These are phyloP conservation scores for Anoura caudifer DNA, from an alignment of 2,113 vertebrate genomes.

Conservation along the genomic window DNA sequence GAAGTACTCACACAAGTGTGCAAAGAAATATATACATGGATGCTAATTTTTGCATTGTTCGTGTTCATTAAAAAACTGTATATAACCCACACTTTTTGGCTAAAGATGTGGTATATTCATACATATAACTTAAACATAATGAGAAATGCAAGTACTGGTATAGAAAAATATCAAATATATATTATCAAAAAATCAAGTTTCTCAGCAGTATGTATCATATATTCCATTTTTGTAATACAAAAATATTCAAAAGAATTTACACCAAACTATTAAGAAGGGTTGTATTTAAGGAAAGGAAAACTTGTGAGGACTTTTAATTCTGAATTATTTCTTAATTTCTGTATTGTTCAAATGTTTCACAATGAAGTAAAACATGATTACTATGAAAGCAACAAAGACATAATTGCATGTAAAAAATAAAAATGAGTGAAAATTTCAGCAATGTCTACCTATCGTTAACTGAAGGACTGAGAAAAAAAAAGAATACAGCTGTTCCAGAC, in stretches of 20 bases:
- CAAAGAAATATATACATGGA: neutral
- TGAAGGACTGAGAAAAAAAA: neutral
- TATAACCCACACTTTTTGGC: neutral
- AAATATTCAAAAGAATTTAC: neutral
- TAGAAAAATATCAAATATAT: neutral
- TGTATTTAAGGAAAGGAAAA: neutral
- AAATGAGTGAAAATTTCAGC: neutral
- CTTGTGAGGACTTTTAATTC: neutral
- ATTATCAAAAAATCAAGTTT: conserved; percentile 1
- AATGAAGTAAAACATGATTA: neutral
- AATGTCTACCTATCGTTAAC: neutral
- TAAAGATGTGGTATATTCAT: neutral
- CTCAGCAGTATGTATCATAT: neutral
- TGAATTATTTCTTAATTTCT: conserved; percentile 17
- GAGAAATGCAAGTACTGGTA: neutral
- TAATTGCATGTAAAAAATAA: conserved; percentile 19
- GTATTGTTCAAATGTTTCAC: neutral
- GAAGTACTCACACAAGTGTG: neutral
- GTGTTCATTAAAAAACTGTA: neutral
- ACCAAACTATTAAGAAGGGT: neutral
- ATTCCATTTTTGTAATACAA: neutral
- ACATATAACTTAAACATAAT: neutral
- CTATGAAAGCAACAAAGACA: neutral
- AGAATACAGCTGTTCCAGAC: neutral
- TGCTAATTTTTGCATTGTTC: neutral